Percentiles rank a stretch among this genome's conserved stretches.
These are phyloP conservation scores for Caenorhabditis doughertyi DNA, from an alignment of 2,888 invertebrate genomes.

Conservation along the genomic window DNA sequence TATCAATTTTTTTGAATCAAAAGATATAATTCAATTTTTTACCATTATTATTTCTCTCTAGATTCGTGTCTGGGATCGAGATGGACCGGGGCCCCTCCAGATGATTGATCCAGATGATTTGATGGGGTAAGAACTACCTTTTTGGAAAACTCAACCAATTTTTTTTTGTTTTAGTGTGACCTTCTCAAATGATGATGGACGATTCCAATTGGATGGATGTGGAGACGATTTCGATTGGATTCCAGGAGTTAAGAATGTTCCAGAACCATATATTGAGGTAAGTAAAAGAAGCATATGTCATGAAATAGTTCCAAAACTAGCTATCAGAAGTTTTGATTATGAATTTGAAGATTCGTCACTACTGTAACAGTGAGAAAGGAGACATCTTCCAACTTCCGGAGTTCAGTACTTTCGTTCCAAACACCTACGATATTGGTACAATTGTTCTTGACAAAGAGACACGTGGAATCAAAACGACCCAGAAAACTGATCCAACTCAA, in stretches of 20 bases:
- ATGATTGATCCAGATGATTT: slow-evolving; percentile 81
- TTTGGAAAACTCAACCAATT: neutral
- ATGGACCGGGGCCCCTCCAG: slow-evolving; percentile 74
- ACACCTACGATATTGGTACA: slow-evolving; percentile 78
- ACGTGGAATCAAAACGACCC: slow-evolving; percentile 44
- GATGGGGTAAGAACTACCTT: slow-evolving; percentile 78
- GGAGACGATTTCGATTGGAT: slow-evolving; percentile 82
- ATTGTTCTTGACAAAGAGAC: slow-evolving; percentile 74
- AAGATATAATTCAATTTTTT: neutral
- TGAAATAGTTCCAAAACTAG: too few species aligned
- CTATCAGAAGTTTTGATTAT: too few species aligned
- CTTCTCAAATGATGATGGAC: slow-evolving; percentile 80
- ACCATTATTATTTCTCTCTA: slow-evolving; percentile 25
- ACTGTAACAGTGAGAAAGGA: slow-evolving; percentile 80
- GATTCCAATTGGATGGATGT: slow-evolving; percentile 81
- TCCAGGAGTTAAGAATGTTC: slow-evolving; percentile 78
- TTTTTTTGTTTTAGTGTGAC: slow-evolving; percentile 75
- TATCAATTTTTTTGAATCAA: neutral
- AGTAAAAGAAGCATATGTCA: neutral
- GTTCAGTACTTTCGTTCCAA: slow-evolving; percentile 75
- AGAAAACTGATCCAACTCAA: slow-evolving; percentile 44
- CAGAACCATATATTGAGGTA: slow-evolving; percentile 76
- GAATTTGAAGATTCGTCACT: slow-evolving; percentile 75
- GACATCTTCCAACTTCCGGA: slow-evolving; percentile 77
- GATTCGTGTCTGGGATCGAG: slow-evolving; percentile 79